Conservation (phyloP, 2,113 vertebrate species). For the Nothocercus julius region DNA sequence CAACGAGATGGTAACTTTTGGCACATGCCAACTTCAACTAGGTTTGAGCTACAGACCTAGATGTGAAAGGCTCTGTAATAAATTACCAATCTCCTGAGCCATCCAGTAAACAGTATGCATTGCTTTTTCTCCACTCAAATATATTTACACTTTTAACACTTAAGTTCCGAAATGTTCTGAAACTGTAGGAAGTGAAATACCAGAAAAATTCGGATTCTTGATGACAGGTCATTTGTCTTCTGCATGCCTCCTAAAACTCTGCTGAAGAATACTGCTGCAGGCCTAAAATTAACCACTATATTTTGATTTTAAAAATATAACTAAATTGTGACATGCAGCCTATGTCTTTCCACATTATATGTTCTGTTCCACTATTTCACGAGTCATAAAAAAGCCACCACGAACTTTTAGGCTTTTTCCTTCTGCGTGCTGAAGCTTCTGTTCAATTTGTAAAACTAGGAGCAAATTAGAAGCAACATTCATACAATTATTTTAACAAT, state of each 20-base stretch:
- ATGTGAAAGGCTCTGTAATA: slow-evolving; percentile 66
- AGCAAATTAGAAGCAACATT: slow-evolving; percentile 7
- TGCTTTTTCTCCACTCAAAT: background rate
- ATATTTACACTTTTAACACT: background rate
- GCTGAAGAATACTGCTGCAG: background rate
- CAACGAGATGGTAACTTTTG: background rate
- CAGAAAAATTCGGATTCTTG: background rate
- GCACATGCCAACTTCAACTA: background rate
- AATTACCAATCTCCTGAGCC: slow-evolving; percentile 66
- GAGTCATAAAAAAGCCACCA: background rate
- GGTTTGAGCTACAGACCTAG: slow-evolving; percentile 8
- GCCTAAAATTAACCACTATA: background rate
- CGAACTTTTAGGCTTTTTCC: background rate
- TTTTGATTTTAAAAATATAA: background rate
- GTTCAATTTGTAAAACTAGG: background rate
- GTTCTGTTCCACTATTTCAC: background rate
- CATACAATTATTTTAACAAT: background rate
- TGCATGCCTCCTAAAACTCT: background rate
- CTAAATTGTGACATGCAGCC: background rate
- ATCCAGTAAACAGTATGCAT: slow-evolving; percentile 49
- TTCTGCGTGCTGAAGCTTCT: background rate
- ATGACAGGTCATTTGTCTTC: background rate
- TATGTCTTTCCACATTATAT: background rate
- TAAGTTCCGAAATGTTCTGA: background rate
- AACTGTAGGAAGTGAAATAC: background rate